phyloP scores from a whole-genome alignment of 2,113 vertebrate species.

The Trinectes maculatus region DNA sequence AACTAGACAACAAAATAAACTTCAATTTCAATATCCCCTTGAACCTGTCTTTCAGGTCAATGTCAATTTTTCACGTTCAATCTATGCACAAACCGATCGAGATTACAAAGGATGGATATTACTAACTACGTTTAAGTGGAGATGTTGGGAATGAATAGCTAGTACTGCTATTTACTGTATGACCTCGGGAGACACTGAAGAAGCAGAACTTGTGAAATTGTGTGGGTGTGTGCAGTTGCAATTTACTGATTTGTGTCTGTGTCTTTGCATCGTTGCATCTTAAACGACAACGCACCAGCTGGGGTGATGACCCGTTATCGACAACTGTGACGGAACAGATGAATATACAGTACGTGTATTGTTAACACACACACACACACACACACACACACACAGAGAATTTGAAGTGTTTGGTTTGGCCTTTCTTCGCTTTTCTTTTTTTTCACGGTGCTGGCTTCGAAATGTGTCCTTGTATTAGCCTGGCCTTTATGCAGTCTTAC shows the following conservation, averaged over 20 bases:
- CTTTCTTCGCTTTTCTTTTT: slow-evolving; percentile 32
- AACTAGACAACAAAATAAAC: background rate
- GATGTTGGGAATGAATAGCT: slow-evolving; percentile 28
- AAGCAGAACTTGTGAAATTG: slow-evolving; percentile 1
- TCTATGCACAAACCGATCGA: slow-evolving; percentile 1
- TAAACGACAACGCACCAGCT: slow-evolving; percentile 29
- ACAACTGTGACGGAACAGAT: background rate
- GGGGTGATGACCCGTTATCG: slow-evolving; percentile 12
- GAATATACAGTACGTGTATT: no score
- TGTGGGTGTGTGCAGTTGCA: slow-evolving; percentile 22
- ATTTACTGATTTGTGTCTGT: no score
- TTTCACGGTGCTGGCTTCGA: slow-evolving; percentile 28
- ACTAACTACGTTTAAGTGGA: background rate
- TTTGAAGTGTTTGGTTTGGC: slow-evolving; percentile 7
- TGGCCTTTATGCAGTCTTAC: slow-evolving; percentile 19
- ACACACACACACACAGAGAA: background rate
- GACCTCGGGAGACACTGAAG: slow-evolving; percentile 14
- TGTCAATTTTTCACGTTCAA: slow-evolving; percentile 3
- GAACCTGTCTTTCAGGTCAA: slow-evolving; percentile 25
- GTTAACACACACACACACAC: background rate
- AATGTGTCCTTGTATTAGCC: slow-evolving; percentile 38
- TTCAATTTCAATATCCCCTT: slow-evolving; percentile 22
- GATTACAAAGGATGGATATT: slow-evolving; percentile 2
- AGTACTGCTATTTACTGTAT: background rate
- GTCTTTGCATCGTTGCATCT: slow-evolving; percentile 48